Percentiles rank a stretch among this genome's conserved stretches.
These are phyloP conservation scores for Yponomeuta sedellus DNA, from an alignment of 2,888 invertebrate genomes.

Conservation along the genomic window DNA sequence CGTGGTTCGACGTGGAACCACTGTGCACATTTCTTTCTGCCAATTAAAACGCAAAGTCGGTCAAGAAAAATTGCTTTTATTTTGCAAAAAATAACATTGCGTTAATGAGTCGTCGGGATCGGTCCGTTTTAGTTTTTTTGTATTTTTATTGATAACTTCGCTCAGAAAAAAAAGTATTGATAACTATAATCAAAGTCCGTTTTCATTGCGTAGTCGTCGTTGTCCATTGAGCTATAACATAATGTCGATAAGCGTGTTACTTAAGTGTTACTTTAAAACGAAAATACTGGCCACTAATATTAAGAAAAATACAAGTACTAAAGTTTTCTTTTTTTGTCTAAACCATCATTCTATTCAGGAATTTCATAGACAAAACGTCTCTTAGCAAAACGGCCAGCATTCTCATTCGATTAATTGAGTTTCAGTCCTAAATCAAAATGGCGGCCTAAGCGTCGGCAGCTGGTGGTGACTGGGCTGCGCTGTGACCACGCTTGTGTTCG, in stretches of 20 bases:
- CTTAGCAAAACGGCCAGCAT: too few relatives aligned
- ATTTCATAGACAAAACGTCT: too few relatives aligned
- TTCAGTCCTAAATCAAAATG: neutral
- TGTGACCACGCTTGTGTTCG: slow-evolving; percentile 64
- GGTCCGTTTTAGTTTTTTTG: slow-evolving; percentile 42
- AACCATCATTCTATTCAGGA: too few relatives aligned
- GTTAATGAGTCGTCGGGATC: slow-evolving; percentile 34
- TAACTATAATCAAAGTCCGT: slow-evolving; percentile 31
- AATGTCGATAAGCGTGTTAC: too few relatives aligned
- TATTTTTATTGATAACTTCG: slow-evolving; percentile 32
- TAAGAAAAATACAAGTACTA: too few relatives aligned
- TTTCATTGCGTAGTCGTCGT: slow-evolving; percentile 26
- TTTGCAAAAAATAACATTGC: neutral
- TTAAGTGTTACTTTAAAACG: too few relatives aligned
- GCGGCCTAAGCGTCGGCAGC: slow-evolving; percentile 11
- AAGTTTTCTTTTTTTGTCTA: too few relatives aligned
- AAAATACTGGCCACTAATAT: too few relatives aligned
- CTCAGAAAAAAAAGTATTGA: slow-evolving; percentile 38
- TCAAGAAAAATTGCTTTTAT: slow-evolving; percentile 11
- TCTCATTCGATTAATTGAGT: too few relatives aligned
- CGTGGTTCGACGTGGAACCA: too few relatives aligned
- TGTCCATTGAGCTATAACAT: neutral
- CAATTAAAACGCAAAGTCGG: neutral
- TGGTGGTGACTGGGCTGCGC: slow-evolving; percentile 28
- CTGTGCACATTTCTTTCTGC: too few relatives aligned